Base-by-base conservation (phyloP, 2,888 invertebrate genomes). In the Tenthredo mesomela region DNA sequence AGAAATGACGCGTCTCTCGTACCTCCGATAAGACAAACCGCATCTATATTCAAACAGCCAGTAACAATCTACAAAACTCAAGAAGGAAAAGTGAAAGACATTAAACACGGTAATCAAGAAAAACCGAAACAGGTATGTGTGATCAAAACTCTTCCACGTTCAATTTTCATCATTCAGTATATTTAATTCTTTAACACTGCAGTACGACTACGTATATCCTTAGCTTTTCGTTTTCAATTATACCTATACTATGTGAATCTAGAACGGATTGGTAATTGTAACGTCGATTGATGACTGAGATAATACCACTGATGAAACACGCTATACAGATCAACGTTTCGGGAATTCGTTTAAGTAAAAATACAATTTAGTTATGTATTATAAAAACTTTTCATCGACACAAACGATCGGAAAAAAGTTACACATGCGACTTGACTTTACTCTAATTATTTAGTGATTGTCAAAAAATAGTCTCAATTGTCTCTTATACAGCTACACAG, bases 1-100 rank as follows among this genome's bases (percentile, higher is more conserved):
- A 95, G 98, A 86, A 97, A 97, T 87, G 99, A 99, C 94, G 96
- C 98, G 12, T 97, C 98, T 15, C 93, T 99, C 87, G 97, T 98
- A 83, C 97, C 99, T 77, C 99, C 99, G 1, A 99, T 99, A 86
- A 95, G 99, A 71, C 99, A 99, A 94, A 99, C 99, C 0, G 98
- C 99, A 0, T 99, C 99, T 2, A 99, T 99, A 91, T 99, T 99
- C 93, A 99, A 99, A 92, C 99, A 99, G 93, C 99, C 99, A 0
- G 99, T 99, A 0, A 99, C 99, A 0, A 97, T 99, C 6, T 96
- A 98, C 90, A 97, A 98, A 93, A 98, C 97, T 43, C 98, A 97
- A 90, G 97, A 98, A 90, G 97, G 98, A 89, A 97, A 97, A 94
- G 97, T 98, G 0, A 98, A 98, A 92, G 99, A 99, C 90, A 94